These are phyloP conservation scores for Rhynchonycteris naso DNA, from an alignment of 2,797 vertebrate genomes.

Conservation along the genomic window DNA sequence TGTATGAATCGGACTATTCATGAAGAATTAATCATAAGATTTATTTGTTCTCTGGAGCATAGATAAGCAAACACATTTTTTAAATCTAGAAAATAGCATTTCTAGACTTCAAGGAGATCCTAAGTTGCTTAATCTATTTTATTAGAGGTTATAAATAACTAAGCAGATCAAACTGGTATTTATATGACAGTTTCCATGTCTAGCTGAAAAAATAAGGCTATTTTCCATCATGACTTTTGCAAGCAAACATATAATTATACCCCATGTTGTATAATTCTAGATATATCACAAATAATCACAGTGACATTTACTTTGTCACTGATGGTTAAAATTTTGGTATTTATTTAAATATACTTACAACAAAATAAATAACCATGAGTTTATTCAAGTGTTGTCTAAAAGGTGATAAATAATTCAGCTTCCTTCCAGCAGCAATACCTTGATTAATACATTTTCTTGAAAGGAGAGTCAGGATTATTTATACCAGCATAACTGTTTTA, in stretches of 20 bases:
- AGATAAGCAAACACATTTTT: conserved; percentile 39
- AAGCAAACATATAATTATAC: neutral
- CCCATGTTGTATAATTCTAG: neutral
- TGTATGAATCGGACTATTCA: conserved; percentile 12
- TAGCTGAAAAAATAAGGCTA: conserved; percentile 9
- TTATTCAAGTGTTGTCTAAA: conserved; percentile 25
- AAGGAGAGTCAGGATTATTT: neutral
- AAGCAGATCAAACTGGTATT: conserved; percentile 40
- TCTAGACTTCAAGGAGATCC: neutral
- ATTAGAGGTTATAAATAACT: conserved; percentile 51
- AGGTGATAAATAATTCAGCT: conserved; percentile 27
- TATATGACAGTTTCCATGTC: conserved; percentile 36
- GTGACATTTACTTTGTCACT: neutral
- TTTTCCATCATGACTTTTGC: neutral
- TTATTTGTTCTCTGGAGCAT: conserved; percentile 27
- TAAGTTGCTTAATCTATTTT: conserved; percentile 49
- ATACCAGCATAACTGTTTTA: neutral
- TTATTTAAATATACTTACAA: conserved; percentile 16
- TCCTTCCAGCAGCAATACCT: neutral
- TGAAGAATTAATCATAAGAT: conserved; percentile 42
- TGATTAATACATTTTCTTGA: conserved; percentile 30
- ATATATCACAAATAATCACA: neutral
- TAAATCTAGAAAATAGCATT: neutral
- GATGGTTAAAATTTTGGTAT: neutral
- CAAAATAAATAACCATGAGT: neutral